These are phyloP conservation scores for Rhogogaster chlorosoma DNA, from an alignment of 2,888 invertebrate species.

Conservation along the genomic window DNA sequence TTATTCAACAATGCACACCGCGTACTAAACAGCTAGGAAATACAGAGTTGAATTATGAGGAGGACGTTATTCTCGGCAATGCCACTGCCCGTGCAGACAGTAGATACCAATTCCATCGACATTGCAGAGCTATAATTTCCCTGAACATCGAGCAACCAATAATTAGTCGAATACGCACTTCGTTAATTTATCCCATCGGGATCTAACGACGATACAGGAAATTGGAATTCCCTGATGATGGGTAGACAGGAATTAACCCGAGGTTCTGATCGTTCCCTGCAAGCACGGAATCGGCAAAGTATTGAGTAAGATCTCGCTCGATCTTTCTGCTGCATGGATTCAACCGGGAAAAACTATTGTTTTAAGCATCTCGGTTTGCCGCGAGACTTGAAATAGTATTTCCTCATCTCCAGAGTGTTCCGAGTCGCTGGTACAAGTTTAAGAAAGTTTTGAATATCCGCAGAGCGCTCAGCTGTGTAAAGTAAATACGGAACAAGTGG, in stretches of 20 bases:
- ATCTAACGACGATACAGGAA: neutral
- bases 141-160: neutral
- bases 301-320: neutral
- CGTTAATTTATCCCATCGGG: constrained; percentile 8
- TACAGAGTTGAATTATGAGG: neutral
- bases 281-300: neutral
- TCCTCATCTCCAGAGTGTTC: neutral
- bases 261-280: neutral
- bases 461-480: neutral
- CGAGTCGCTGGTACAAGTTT: neutral
- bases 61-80: neutral
- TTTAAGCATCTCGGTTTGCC: neutral
- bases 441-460: neutral
- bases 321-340: neutral
- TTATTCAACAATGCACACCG: constrained; percentile 21
- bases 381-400: neutral
- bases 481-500: constrained; percentile 32
- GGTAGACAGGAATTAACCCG: neutral
- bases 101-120: constrained; percentile 14
- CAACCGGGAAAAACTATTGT: neutral
- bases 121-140: constrained; percentile 3
- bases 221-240: neutral
- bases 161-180: constrained; percentile 5
- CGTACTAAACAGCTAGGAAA: neutral
- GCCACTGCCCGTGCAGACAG: neutral